Base-by-base conservation (phyloP, 2,113 vertebrate species). In the Perccottus glenii region DNA sequence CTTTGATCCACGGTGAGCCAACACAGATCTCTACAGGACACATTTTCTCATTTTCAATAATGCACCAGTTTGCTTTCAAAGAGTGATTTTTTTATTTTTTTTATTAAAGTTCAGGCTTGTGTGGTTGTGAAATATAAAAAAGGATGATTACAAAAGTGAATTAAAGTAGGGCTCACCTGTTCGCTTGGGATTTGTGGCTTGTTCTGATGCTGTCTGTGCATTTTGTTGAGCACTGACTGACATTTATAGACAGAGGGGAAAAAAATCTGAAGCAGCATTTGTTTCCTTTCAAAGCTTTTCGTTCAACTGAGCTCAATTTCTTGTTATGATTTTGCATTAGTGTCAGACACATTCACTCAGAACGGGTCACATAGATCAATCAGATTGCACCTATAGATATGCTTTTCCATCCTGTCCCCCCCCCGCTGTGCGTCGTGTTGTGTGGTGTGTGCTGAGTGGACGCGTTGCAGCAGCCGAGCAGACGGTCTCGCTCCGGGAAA, bases 1-100 rank as follows among this genome's bases (percentile, higher is more conserved):
- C 91, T 81, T 65, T 93, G 85, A 85, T 93, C 70, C 90, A 91
- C 48, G 93, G 93, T 93, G 89, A 89, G 92, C 73, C 70, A 19
- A 43, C 15, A 42, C 9, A 62, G 50, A 76, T 85, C 16, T 47
- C 59, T 65, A 27, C 19, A 32, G 52, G 33, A 38, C n/a, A 38
- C 32, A 14, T 55, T 67, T 50, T 47, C 53, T 65, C 68, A 43
- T 51, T 64, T 16, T 60, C 48, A 14, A 36, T 57, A 69, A 70
- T 75, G 83, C 64, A 69, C 72, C 74, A 56, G 43, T 75, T 72
- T 56, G 16, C 7, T 64, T 27, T 56, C 19, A 57, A 70, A 58
- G 60, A 69, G 46, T 11, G 27, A 56, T 70, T 78, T n/a, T n/a
- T n/a, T n/a, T n/a, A n/a, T n/a, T n/a, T n/a, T n/a, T n/a, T 63